Base-by-base conservation (phyloP, 2,797 vertebrate genomes). In the Pseudochirops corinnae region DNA sequence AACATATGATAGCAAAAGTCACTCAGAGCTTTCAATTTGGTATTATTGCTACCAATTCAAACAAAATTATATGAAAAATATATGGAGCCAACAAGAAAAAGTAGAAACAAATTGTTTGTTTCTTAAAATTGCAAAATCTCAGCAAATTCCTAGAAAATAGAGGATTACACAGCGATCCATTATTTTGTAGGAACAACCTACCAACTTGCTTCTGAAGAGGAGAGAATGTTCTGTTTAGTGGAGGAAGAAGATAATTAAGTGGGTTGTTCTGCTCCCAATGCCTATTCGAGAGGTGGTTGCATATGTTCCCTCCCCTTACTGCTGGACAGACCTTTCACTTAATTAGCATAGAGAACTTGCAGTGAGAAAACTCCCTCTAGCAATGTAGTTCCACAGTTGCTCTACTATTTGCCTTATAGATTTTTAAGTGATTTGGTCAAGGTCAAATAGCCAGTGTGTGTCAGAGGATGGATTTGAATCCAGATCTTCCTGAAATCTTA, bases 1-100 rank as follows among this genome's bases (percentile, higher is more conserved):
- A 92, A 93, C 9, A 96, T 82, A 90, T 74, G 53, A 60, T 53
- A 93, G 74, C 50, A 91, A 94, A 92, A 46, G 93, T 14, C 91
- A 82, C 33, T 39, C 14, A 53, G 16, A 93, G 52, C 26, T 93
- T 96, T 87, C 39, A 50, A 12, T 87, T 87, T 50, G 74, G 39
- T 50, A 50, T 46, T 50, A 26, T 50, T 87, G 39, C 74, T 50
- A 87, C 1, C 39, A 50, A 87, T 24, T 46, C 91, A 93, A 5
- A 55, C 39, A 57, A 39, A 96, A 60, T 52, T 50, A 56, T 93
- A 67, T 6, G 18, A 93, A 93, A 67, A 67, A 55, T 50, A 56
- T 93, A 55, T 10, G 29, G 92, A 93, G 60, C 6, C 53, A 87
- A 90, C 82, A 18, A 24, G 16, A 53, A 57, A 56, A 95, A 74